A percentile compares a stretch with the other conserved stretches of the same genome.
Evolutionary conservation across 2,888 invertebrate species (phyloP).

Genomic region (Hedya salicella): DNA sequence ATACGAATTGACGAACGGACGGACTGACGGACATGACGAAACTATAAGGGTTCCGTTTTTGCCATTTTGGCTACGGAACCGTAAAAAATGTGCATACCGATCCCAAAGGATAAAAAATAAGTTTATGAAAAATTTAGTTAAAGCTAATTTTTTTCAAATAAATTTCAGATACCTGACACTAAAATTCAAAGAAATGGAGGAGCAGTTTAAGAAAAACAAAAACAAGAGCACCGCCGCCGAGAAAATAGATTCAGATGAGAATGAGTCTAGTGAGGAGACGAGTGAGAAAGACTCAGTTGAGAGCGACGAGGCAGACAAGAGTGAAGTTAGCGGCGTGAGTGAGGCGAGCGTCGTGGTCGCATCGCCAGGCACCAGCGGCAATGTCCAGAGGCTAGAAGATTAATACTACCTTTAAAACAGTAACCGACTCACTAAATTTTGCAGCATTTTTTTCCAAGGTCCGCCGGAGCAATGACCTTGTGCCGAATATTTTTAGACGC

Average conservation of each 20-base stretch:
- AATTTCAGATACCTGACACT: conserved; percentile 89
- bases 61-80: no score
- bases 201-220: conserved; percentile 89
- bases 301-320: conserved; percentile 49
- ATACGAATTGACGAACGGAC: no score
- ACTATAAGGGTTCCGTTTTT: no score
- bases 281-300: conserved; percentile 53
- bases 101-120: no score
- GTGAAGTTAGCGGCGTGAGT: conserved; percentile 57
- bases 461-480: conserved; percentile 42
- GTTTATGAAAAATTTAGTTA: no score
- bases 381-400: conserved; percentile 72
- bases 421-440: conserved; percentile 45
- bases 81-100: no score
- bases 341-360: conserved; percentile 71
- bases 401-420: conserved; percentile 42
- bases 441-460: conserved; percentile 44
- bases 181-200: conserved; percentile 95
- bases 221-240: conserved; percentile 70
- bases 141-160: no score
- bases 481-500: conserved; percentile 44
- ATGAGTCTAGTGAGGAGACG: conserved; percentile 57
- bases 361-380: conserved; percentile 73
- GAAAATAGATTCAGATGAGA: conserved; percentile 60
- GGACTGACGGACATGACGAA: no score